Evolutionary conservation across 2,797 vertebrate species (phyloP).

Genomic region (Pitangus sulphuratus): DNA sequence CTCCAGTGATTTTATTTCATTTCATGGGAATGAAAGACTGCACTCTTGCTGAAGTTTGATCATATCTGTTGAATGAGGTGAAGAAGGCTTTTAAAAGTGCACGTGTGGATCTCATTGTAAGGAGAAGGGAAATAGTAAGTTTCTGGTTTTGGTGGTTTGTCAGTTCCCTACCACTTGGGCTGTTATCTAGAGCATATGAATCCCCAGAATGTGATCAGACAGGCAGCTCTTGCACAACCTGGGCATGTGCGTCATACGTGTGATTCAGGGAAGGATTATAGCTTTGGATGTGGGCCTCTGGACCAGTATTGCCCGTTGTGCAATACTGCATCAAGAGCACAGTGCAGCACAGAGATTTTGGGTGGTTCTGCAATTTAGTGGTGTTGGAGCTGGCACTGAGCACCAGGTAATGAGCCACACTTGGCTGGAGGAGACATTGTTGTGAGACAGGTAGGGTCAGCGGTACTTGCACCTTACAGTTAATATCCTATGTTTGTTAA

Average conservation of each 20-base stretch:
- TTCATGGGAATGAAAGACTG: background rate
- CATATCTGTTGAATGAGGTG: fast-evolving
- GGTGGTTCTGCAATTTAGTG: background rate
- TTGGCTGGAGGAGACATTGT: background rate
- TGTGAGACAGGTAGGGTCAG: background rate
- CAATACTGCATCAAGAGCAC: background rate
- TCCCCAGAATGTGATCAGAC: fast-evolving
- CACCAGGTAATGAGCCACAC: background rate
- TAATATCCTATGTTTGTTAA: background rate
- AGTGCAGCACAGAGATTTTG: background rate
- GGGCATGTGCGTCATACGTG: fast-evolving
- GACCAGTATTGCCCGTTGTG: background rate
- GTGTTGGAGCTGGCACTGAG: background rate
- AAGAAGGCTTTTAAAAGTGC: background rate
- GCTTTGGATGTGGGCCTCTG: background rate
- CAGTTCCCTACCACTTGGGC: background rate
- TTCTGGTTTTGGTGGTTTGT: background rate
- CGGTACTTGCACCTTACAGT: background rate
- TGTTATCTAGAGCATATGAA: background rate
- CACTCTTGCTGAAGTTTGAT: background rate
- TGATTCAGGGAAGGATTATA: background rate
- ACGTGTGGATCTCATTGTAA: background rate
- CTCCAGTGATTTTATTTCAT: background rate
- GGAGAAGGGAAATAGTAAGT: background rate
- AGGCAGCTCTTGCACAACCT: background rate